A percentile compares a stretch with the other conserved stretches of the same genome.
These are phyloP conservation scores for Bicyclus anynana DNA, from an alignment of 1,140 invertebrate species.

Conservation along the genomic window DNA sequence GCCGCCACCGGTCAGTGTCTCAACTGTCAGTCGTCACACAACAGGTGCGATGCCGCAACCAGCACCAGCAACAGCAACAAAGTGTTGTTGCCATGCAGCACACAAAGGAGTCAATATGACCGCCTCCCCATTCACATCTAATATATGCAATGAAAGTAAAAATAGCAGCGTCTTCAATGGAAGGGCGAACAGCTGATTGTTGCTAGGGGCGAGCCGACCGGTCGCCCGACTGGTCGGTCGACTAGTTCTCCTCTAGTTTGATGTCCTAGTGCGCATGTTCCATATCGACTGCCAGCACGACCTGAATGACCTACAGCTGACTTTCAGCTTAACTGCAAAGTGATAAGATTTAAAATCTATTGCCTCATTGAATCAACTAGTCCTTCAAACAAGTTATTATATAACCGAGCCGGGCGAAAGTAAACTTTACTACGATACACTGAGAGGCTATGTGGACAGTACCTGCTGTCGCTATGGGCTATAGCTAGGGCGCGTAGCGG, in stretches of 20 bases:
- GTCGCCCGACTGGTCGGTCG: conserved; percentile 15
- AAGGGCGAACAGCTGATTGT: conserved; percentile 45
- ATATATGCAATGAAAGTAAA: conserved; percentile 39
- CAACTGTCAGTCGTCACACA: too few species aligned
- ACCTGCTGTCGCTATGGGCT: conserved; percentile 21
- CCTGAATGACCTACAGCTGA: conserved; percentile 13
- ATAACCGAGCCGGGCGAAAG: conserved; percentile 1
- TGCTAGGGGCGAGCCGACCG: conserved; percentile 29
- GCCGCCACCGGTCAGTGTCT: too few species aligned
- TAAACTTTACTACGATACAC: background rate
- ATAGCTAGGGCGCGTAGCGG: conserved; percentile 31
- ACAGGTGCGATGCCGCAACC: too few species aligned
- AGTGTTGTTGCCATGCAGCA: conserved; percentile 11
- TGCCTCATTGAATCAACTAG: conserved; percentile 15
- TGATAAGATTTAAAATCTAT: background rate
- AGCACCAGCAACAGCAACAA: too few species aligned
- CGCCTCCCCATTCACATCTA: conserved; percentile 19
- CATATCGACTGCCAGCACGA: conserved; percentile 33
- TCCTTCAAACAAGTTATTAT: conserved; percentile 3
- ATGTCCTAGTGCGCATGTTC: conserved; percentile 36
- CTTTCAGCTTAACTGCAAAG: background rate
- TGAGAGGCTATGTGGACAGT: background rate
- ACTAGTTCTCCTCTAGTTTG: conserved; percentile 2
- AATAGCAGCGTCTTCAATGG: conserved; percentile 37
- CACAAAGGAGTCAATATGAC: conserved; percentile 15